phyloP scores from a whole-genome alignment of 2,797 vertebrate species.

The Halcyon leucocephala region DNA sequence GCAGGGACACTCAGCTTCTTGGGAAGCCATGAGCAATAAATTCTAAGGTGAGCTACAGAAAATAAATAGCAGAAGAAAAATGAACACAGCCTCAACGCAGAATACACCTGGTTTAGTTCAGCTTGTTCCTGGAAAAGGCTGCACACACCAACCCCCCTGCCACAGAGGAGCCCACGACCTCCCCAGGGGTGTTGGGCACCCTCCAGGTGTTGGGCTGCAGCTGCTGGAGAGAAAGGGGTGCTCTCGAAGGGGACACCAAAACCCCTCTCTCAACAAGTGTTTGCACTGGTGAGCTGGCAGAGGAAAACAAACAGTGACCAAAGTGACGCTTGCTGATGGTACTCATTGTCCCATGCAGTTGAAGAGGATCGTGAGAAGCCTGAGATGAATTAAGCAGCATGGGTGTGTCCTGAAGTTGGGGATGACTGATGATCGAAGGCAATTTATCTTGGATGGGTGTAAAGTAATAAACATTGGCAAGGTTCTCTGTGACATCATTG shows the following conservation, averaged over 20 bases:
- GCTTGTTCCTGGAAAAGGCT: background rate
- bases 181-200: background rate
- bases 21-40: background rate
- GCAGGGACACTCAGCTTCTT: background rate
- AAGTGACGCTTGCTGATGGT: background rate
- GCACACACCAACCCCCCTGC: background rate
- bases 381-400: background rate
- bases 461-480: background rate
- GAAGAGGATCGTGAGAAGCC: background rate
- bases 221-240: background rate
- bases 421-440: background rate
- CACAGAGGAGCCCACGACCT: background rate
- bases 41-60: background rate
- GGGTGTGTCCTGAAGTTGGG: background rate
- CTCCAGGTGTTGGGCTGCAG: background rate
- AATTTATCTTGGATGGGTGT: background rate
- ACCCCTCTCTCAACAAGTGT: background rate
- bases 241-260: background rate
- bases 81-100: background rate
- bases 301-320: background rate
- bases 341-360: background rate
- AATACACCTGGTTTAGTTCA: background rate
- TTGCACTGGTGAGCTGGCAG: background rate
- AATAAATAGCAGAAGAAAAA: slow-evolving; percentile 12
- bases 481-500: background rate